Evolutionary conservation across 2,888 invertebrate genomes (phyloP).

Genomic region (Pseudoips prasinana): DNA sequence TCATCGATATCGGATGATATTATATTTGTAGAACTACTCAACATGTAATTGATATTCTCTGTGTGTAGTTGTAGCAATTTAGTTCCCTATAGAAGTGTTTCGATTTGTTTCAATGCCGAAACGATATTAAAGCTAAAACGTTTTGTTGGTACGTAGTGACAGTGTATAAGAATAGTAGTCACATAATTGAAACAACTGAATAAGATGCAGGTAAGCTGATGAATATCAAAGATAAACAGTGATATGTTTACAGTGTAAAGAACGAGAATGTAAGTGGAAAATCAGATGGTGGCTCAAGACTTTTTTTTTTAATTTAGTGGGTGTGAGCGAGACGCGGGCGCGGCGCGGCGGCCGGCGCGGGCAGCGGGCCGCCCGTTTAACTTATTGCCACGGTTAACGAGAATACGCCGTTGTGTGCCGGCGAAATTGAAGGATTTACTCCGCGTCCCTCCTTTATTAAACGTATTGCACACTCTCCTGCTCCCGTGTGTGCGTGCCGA

Average conservation of each 20-base stretch:
- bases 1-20: conserved; percentile 7
- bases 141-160: too few relatives aligned
- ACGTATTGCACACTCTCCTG: conserved; percentile 74
- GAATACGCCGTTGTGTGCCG: conserved; percentile 80
- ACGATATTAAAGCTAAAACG: too few relatives aligned
- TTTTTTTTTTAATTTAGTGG: conserved; percentile 61
- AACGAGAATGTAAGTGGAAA: too few relatives aligned
- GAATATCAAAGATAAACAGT: too few relatives aligned
- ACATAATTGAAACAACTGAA: too few relatives aligned
- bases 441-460: conserved; percentile 82
- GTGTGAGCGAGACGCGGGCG: conserved; percentile 33
- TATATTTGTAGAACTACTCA: not conserved
- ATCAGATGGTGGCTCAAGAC: conserved; percentile 50
- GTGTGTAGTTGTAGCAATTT: not conserved
- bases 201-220: too few relatives aligned
- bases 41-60: conserved; percentile 1
- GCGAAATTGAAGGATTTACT: conserved; percentile 82
- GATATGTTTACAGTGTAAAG: too few relatives aligned
- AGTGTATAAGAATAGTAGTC: too few relatives aligned
- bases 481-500: conserved; percentile 52
- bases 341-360: conserved; percentile 39
- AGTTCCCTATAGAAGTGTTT: not conserved
- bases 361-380: conserved; percentile 68
- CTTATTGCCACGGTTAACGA: conserved; percentile 82
- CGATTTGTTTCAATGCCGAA: too few relatives aligned